Conservation (phyloP, 2,888 invertebrate species). For the Chymomyza fuscimana region DNA sequence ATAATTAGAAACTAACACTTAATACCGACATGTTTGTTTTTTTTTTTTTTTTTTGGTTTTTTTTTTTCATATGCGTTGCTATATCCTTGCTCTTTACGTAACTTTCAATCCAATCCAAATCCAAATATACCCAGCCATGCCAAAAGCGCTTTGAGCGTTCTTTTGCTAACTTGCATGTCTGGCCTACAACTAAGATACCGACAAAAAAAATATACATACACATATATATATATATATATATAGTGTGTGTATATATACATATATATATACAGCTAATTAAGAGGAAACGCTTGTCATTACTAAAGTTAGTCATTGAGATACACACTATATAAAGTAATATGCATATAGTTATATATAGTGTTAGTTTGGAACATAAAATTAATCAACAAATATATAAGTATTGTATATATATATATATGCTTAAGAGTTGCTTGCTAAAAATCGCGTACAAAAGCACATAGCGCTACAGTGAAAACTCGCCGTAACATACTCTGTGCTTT, state of each 20-base stretch:
- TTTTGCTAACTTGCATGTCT: constrained; percentile 47
- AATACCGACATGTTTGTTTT: constrained; percentile 44
- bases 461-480: constrained; percentile 27
- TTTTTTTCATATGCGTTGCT: constrained; percentile 65
- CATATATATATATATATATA: constrained; percentile 34
- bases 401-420: constrained; percentile 21
- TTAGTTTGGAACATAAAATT: constrained; percentile 64
- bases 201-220: constrained; percentile 46
- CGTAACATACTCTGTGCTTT: constrained; percentile 13
- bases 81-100: constrained; percentile 51
- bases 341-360: constrained; percentile 15
- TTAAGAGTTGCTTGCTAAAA: constrained; percentile 50
- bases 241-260: constrained; percentile 29
- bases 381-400: constrained; percentile 56
- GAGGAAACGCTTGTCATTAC: neutral
- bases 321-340: neutral
- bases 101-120: neutral
- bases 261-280: constrained; percentile 26
- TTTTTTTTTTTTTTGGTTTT: neutral
- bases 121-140: constrained; percentile 10
- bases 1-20: constrained; percentile 68
- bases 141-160: constrained; percentile 68
- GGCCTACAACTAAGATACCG: constrained; percentile 40
- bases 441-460: constrained; percentile 13
- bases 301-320: neutral